Percentiles rank a stretch among this genome's conserved stretches.
These are phyloP conservation scores for Plutomurus gul DNA, from an alignment of 1,140 invertebrate genomes.

Conservation along the genomic window DNA sequence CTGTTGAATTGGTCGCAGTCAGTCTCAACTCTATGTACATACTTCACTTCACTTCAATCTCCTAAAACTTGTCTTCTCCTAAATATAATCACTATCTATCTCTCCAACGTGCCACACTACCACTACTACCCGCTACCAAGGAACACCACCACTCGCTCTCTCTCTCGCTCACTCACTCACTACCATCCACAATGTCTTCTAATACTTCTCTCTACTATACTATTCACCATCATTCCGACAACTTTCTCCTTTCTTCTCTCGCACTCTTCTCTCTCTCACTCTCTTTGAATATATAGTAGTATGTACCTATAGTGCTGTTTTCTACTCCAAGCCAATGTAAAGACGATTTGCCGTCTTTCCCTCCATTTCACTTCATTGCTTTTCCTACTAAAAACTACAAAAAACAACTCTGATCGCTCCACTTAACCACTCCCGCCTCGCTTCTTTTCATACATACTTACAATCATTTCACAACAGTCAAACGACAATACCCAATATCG, in stretches of 20 bases:
- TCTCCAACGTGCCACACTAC: background rate
- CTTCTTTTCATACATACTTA: background rate
- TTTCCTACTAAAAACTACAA: background rate
- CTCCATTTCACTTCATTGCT: conserved; percentile 13
- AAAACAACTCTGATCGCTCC: background rate
- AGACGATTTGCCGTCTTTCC: background rate
- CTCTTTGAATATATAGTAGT: too few species aligned
- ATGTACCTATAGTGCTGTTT: too few species aligned
- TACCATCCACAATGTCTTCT: background rate
- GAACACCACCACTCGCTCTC: background rate
- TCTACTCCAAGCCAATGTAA: background rate
- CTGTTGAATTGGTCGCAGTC: background rate
- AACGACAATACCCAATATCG: background rate
- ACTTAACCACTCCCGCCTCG: background rate
- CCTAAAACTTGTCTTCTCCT: background rate
- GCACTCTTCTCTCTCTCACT: background rate
- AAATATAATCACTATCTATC: background rate
- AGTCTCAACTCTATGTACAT: background rate
- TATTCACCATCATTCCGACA: background rate
- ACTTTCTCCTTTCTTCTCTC: background rate
- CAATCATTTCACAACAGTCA: background rate
- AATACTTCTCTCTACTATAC: background rate
- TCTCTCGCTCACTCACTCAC: background rate
- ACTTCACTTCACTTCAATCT: background rate
- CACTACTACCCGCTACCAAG: background rate